These are phyloP conservation scores for Anthoscopus minutus DNA, from an alignment of 2,113 vertebrate species.

Conservation along the genomic window DNA sequence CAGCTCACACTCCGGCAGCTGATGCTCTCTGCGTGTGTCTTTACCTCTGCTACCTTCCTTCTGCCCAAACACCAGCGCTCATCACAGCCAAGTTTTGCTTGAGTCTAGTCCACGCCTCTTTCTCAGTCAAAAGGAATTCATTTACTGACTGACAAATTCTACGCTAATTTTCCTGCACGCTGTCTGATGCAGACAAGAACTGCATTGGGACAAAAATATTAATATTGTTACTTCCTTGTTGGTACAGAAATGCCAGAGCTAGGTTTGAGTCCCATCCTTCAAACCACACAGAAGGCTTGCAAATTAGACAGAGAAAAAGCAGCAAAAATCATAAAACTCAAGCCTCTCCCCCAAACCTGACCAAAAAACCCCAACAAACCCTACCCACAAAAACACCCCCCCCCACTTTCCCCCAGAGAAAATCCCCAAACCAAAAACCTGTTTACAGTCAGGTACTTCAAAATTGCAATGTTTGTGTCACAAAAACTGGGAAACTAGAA, in stretches of 20 bases:
- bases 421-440: background rate
- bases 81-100: background rate
- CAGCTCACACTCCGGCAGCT: background rate
- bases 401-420: background rate
- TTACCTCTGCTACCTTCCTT: background rate
- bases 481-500: background rate
- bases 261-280: background rate
- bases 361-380: background rate
- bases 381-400: background rate
- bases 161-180: background rate
- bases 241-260: background rate
- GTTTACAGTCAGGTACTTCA: background rate
- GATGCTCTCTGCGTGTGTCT: background rate
- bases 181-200: background rate
- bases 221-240: background rate
- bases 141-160: background rate
- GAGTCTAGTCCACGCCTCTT: background rate
- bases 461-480: background rate
- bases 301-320: background rate
- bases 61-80: background rate
- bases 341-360: background rate
- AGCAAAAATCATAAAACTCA: background rate
- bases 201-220: background rate
- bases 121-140: background rate
- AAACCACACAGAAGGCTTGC: background rate